phyloP scores from a whole-genome alignment of 2,113 vertebrate genomes.

The Pyrgilauda ruficollis region DNA sequence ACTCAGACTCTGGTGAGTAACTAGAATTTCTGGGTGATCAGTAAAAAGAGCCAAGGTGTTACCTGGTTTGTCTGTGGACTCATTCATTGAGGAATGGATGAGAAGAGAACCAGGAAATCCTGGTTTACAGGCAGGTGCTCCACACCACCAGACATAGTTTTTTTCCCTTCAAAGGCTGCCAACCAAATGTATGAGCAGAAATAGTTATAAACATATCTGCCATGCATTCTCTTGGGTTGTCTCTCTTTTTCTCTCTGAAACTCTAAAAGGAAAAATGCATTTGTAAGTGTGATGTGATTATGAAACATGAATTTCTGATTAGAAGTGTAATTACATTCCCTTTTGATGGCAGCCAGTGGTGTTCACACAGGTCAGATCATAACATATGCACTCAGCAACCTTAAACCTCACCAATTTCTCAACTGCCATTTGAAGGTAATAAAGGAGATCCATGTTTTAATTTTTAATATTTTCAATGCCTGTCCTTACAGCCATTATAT shows the following conservation, averaged over 20 bases:
- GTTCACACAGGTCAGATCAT: not conserved
- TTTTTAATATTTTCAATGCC: conserved; percentile 36
- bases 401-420: not conserved
- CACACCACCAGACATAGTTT: not conserved
- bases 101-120: not conserved
- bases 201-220: not conserved
- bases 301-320: conserved; percentile 25
- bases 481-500: not conserved
- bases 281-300: not conserved
- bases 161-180: not conserved
- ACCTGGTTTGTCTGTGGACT: not conserved
- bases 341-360: not conserved
- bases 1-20: not conserved
- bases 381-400: not conserved
- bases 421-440: conserved; percentile 5
- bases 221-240: not conserved
- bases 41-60: not conserved
- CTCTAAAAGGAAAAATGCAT: not conserved
- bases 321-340: conserved; percentile 19
- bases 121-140: not conserved
- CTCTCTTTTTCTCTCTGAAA: not conserved
- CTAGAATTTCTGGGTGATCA: not conserved
- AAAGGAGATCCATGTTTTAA: conserved; percentile 26
- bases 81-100: not conserved
- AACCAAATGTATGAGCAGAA: not conserved